A percentile compares a stretch with the other conserved stretches of the same genome.
phyloP scores from a whole-genome alignment of 2,888 invertebrate species.

The Drosophila borborema region DNA sequence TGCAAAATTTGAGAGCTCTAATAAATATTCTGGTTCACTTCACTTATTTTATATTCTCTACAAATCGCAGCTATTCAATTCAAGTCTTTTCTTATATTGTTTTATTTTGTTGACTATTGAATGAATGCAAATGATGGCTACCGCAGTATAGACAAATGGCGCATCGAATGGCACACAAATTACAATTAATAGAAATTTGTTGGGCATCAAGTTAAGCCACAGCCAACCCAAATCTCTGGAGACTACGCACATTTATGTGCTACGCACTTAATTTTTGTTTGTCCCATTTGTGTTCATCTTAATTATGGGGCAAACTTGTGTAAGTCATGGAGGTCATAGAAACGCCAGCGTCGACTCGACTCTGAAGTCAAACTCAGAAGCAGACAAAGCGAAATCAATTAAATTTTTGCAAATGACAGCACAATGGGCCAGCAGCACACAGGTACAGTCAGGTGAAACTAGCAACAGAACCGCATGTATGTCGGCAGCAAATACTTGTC shows the following conservation, averaged over 20 bases:
- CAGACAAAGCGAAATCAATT: conserved; percentile 60
- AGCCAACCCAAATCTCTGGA: conserved; percentile 3
- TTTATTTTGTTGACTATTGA: not conserved
- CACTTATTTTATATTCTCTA: too few species aligned
- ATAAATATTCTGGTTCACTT: too few species aligned
- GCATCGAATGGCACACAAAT: conserved; percentile 36
- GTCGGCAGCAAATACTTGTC: conserved; percentile 12
- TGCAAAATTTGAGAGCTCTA: too few species aligned
- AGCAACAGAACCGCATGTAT: conserved; percentile 6
- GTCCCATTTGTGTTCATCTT: conserved; percentile 38
- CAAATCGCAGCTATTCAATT: not conserved
- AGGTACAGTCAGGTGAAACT: conserved; percentile 31
- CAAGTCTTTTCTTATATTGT: not conserved
- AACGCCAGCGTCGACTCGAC: conserved; percentile 1
- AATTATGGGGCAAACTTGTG: conserved; percentile 52
- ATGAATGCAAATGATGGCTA: not conserved
- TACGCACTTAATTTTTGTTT: conserved; percentile 32
- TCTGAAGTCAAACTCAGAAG: not conserved
- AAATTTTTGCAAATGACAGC: conserved; percentile 60
- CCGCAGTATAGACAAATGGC: conserved; percentile 6
- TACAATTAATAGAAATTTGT: conserved; percentile 47
- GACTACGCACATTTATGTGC: conserved; percentile 27
- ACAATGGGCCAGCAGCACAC: conserved; percentile 23
- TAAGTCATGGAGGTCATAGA: conserved; percentile 25
- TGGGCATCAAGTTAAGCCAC: conserved; percentile 12